A percentile compares a stretch with the other conserved stretches of the same genome.
Conservation (phyloP, 2,113 vertebrate species). For the Psophia crepitans region DNA sequence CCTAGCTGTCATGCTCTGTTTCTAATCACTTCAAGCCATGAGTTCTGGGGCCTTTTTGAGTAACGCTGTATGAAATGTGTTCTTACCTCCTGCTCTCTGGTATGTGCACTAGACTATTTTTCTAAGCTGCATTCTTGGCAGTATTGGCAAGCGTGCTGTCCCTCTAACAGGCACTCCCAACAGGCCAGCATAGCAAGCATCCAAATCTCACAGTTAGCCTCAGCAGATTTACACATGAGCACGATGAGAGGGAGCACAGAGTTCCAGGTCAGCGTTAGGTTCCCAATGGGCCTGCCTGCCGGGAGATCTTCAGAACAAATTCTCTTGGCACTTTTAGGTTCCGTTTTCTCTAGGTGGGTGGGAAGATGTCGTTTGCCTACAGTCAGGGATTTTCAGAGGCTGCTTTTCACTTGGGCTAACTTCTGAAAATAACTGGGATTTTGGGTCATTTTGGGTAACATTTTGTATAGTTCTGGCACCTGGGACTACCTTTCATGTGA, state of each 20-base stretch:
- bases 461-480: neutral
- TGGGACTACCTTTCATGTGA: neutral
- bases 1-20: neutral
- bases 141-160: neutral
- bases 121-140: conserved; percentile 44
- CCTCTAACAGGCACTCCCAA: neutral
- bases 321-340: neutral
- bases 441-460: neutral
- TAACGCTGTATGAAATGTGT: neutral
- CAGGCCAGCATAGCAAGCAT: neutral
- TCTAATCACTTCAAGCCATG: neutral
- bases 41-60: neutral
- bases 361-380: neutral
- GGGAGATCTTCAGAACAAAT: neutral
- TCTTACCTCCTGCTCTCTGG: conserved; percentile 32
- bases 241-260: neutral
- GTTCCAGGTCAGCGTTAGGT: neutral
- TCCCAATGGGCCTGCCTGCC: neutral
- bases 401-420: neutral
- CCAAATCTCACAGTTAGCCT: neutral
- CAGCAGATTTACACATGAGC: neutral
- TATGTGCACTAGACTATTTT: conserved; percentile 32
- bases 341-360: neutral
- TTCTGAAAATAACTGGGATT: neutral
- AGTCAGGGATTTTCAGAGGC: neutral